Base-by-base conservation (phyloP, 2,888 invertebrate species). In the Trisateles emortualis region DNA sequence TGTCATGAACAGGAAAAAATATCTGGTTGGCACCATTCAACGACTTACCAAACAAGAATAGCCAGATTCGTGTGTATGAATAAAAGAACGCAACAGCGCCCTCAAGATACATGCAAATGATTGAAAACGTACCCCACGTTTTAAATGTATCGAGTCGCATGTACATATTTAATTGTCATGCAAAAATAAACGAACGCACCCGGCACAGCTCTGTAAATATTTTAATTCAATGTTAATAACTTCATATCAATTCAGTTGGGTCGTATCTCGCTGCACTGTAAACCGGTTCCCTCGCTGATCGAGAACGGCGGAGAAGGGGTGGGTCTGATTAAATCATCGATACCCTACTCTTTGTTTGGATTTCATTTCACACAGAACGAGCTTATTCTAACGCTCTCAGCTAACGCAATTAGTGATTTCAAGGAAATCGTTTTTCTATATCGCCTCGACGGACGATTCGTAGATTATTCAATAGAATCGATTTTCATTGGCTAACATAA, bases 151-250 rank as follows among this genome's bases (percentile, higher is more conserved):
- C 76, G 64, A 74, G 64, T 67, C 72, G 67, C 68, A 71, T 76
- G 72, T 79, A 79, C 74, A 79, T 83, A 83, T 81, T 83, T 83
- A 81, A 84, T 88, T 88, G 88, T 88, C 82, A 90, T 88, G 89
- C 84, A 86, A 85, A 88, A 88, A 82, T 82, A 79, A 84, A 79
- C 80, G 78, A 82, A 64, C 74, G 74, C 83, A 83, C 76, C 81
- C 81, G 79, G 80, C 78, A 71, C 67, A 59, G 76, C 68, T 79
- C 75, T 75, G 84, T 85, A 83, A 87, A 87, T 87, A 88, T 87
- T 86, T 84, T 81, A 87, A 88, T 86, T 83, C 81, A 80, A 87
- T 85, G 84, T 79, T 87, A 87, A 87, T 87, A 88, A 82, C 85
- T 85, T 82, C 76, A 84, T 86, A 80, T 81, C 69, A 76, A 76